Conservation (phyloP, 2,797 vertebrate species). For the Chelidonichthys spinosus region DNA sequence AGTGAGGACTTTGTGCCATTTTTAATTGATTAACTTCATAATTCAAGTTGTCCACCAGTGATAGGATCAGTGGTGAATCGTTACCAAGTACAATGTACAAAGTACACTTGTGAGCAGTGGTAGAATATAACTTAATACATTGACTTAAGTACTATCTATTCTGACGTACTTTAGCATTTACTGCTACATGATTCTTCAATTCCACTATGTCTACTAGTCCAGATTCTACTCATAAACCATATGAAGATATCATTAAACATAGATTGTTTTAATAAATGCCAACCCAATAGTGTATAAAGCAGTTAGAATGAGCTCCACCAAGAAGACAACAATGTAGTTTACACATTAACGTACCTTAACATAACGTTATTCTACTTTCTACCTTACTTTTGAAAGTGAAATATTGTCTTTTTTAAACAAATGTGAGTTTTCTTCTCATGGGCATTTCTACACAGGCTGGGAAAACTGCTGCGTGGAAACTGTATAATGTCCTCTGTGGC, state of each 20-base stretch:
- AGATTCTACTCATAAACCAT: not conserved
- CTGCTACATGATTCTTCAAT: not conserved
- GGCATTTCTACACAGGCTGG: no score
- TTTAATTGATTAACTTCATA: slow-evolving; percentile 38
- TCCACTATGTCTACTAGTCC: not conserved
- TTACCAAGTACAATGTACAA: not conserved
- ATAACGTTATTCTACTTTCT: not conserved
- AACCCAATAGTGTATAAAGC: not conserved
- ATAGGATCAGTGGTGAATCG: not conserved
- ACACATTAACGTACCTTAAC: not conserved
- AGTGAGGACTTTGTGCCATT: slow-evolving; percentile 17
- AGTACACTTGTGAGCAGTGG: not conserved
- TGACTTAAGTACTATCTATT: not conserved
- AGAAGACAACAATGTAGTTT: not conserved
- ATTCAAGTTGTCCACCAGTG: not conserved
- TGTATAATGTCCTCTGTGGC: no score
- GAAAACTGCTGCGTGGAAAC: not conserved
- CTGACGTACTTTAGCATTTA: not conserved
- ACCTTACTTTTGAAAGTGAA: not conserved
- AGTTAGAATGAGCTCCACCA: not conserved
- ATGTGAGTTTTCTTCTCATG: not conserved
- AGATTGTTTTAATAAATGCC: not conserved
- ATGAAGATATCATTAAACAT: not conserved
- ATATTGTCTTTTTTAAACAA: not conserved
- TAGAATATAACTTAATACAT: not conserved